A percentile compares a stretch with the other conserved stretches of the same genome.
Evolutionary conservation across 2,888 invertebrate genomes (phyloP).

Genomic region (Margaritifera margaritifera): DNA sequence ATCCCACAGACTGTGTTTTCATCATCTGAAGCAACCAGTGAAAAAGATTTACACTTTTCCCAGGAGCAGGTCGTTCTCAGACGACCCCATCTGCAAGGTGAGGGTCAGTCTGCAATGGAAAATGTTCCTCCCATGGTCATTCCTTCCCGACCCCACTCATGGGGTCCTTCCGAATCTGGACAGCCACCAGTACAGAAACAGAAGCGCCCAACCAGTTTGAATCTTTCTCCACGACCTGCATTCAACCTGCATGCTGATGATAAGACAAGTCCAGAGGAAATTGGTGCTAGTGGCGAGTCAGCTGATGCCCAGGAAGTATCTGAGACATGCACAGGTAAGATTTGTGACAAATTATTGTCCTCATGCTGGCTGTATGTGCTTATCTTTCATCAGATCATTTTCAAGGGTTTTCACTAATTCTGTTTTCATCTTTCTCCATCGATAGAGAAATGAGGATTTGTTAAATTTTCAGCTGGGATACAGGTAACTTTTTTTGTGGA

Average conservation of each 20-base stretch:
- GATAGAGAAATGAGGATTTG: too few relatives aligned
- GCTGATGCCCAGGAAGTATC: slow-evolving; percentile 15
- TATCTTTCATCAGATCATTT: too few relatives aligned
- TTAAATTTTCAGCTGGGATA: too few relatives aligned
- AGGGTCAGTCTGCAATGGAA: slow-evolving; percentile 9
- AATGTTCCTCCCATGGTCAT: too few relatives aligned
- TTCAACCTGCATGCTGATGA: slow-evolving; percentile 34
- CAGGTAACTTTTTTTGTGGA: too few relatives aligned
- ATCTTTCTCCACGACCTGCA: slow-evolving; percentile 63
- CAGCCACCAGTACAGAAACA: slow-evolving; percentile 43
- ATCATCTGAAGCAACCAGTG: slow-evolving; percentile 1
- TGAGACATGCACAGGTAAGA: too few relatives aligned
- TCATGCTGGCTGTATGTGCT: too few relatives aligned
- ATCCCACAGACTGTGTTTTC: background rate
- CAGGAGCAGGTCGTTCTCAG: slow-evolving; percentile 20
- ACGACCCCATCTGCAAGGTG: slow-evolving; percentile 8
- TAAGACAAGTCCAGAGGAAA: slow-evolving; percentile 21
- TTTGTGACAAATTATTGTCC: too few relatives aligned
- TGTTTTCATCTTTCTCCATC: too few relatives aligned
- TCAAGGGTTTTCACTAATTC: too few relatives aligned
- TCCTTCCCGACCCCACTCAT: slow-evolving; percentile 45
- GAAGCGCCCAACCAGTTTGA: slow-evolving; percentile 70
- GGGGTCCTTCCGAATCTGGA: slow-evolving; percentile 48
- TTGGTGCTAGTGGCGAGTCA: slow-evolving; percentile 6
- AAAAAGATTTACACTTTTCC: background rate